Base-by-base conservation (phyloP, 2,888 invertebrate genomes). In the Myopa testacea region DNA sequence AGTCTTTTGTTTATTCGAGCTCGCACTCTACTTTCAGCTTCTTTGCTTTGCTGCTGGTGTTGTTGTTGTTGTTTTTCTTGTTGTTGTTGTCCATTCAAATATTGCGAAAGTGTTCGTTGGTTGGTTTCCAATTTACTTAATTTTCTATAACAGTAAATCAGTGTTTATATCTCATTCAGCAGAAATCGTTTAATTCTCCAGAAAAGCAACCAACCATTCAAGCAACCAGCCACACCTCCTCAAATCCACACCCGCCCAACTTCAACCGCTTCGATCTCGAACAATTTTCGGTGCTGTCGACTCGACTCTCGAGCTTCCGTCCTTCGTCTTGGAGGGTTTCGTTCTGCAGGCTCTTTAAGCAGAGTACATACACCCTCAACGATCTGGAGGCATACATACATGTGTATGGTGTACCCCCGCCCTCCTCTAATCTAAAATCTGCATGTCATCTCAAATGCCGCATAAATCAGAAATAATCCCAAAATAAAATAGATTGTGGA, bases 381-480 rank as follows among this genome's bases (percentile, higher is more conserved):
- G 1, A 8, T 45, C 45, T 38, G n/a, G 45, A 4, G 3, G 7
- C 75, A 52, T 26, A 74, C 45, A 63, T 8, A 50, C 26, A 62
- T 16, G 16, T 45, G 19, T 37, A 38, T 52, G 60, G 38, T 62
- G 26, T 58, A 73, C 73, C 68, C 3, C 16, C 60, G 58, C 19
- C 40, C 73, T 16, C 38, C 50, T 78, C 79, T 86, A 85, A 86
- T 86, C 86, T 86, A 85, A 45, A 87, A 87, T 87, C 87, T 87
- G 86, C 86, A 86, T 87, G 87, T 87, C 87, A 87, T 85, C 87
- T 86, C 81, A 83, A 87, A 84, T 84, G 85, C 85, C 87, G 87
- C 87, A 87, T 87, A 87, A 87, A 87, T 87, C 87, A 87, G 86
- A 85, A 86, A 85, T 87, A 87, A 87, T 87, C 87, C 87, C 83